These are phyloP conservation scores for Serinus canaria DNA, from an alignment of 2,113 vertebrate genomes.

Conservation along the genomic window DNA sequence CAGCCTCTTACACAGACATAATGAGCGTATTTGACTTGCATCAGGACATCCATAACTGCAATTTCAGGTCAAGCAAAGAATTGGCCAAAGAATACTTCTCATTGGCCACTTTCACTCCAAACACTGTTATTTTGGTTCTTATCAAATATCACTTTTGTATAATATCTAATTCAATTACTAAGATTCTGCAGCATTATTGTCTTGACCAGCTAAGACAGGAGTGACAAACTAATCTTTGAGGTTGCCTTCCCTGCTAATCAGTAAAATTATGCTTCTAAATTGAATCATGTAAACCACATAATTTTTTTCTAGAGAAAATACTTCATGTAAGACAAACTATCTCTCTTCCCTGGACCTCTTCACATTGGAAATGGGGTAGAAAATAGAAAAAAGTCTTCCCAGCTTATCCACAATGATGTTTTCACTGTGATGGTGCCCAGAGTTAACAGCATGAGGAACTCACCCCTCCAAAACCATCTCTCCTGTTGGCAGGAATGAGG, in stretches of 20 bases:
- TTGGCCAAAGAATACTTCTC: fast-evolving
- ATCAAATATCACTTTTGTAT: neutral
- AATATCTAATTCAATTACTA: neutral
- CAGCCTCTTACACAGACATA: neutral
- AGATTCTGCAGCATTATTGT: neutral
- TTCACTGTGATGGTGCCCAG: neutral
- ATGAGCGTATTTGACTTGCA: neutral
- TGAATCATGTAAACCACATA: neutral
- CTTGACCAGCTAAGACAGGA: neutral
- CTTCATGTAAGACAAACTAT: neutral
- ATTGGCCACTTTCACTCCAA: neutral
- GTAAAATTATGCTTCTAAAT: neutral
- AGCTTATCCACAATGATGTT: neutral
- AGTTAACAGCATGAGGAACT: neutral
- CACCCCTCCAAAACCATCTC: neutral
- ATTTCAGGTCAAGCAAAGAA: neutral
- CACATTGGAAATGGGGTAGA: neutral
- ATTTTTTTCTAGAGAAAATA: neutral
- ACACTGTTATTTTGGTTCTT: neutral
- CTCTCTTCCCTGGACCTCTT: neutral
- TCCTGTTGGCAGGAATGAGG: neutral
- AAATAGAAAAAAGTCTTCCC: neutral
- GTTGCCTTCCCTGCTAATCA: neutral
- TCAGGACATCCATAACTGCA: neutral
- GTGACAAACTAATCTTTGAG: neutral